phyloP scores from a whole-genome alignment of 2,797 vertebrate genomes.

The Leptodactylus fallax region DNA sequence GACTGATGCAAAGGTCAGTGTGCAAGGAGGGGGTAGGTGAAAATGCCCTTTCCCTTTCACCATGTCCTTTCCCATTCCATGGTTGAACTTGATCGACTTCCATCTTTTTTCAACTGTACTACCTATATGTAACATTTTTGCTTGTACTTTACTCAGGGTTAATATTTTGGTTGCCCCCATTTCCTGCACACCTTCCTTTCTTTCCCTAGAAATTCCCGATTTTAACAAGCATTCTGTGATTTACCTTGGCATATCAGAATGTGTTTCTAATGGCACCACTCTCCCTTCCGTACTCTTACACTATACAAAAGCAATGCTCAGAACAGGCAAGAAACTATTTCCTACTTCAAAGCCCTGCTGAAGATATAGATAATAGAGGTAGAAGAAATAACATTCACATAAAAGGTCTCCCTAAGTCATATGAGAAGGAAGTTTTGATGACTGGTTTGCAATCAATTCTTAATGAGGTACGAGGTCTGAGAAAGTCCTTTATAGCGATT shows the following conservation, averaged over 20 bases:
- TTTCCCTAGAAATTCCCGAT: not conserved
- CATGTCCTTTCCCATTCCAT: too few species aligned
- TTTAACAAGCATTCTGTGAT: slow-evolving; percentile 11
- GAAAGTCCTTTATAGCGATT: slow-evolving; percentile 12
- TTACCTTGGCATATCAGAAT: slow-evolving; percentile 7
- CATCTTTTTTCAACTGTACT: too few species aligned
- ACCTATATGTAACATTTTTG: too few species aligned
- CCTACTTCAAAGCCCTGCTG: slow-evolving; percentile 1
- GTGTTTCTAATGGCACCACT: slow-evolving; percentile 1
- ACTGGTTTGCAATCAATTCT: slow-evolving; percentile 44
- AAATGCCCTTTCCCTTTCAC: too few species aligned
- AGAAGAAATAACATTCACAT: slow-evolving; percentile 38
- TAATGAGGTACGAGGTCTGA: slow-evolving; percentile 15
- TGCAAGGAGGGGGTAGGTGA: too few species aligned
- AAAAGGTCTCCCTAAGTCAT: slow-evolving; percentile 39
- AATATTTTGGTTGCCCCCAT: not conserved
- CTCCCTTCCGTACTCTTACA: not conserved
- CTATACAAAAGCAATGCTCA: not conserved
- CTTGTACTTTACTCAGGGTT: not conserved
- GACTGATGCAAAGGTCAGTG: too few species aligned
- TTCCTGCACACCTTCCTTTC: not conserved
- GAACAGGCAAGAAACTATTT: slow-evolving; percentile 13
- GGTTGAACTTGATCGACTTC: too few species aligned
- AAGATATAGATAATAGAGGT: slow-evolving; percentile 23
- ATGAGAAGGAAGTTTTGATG: slow-evolving; percentile 39